Conservation (phyloP, 2,113 vertebrate genomes). For the Otolemur garnettii region DNA sequence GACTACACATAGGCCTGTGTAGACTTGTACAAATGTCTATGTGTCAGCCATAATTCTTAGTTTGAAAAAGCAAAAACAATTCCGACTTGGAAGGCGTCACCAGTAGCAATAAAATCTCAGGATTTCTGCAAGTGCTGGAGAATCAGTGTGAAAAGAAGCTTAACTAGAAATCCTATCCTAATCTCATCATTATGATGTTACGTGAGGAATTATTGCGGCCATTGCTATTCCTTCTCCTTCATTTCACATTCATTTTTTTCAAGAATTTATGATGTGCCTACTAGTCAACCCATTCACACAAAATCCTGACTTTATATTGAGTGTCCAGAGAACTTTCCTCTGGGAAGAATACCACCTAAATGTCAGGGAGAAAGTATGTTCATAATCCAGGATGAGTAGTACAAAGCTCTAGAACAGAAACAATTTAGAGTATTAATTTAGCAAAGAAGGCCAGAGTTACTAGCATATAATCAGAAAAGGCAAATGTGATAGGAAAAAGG, state of each 20-base stretch:
- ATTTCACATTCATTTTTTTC: background rate
- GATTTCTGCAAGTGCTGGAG: background rate
- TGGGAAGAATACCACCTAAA: background rate
- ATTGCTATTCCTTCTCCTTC: background rate
- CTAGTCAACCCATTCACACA: background rate
- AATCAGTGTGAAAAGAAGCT: background rate
- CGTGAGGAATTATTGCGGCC: background rate
- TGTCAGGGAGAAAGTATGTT: background rate
- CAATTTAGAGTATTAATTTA: background rate
- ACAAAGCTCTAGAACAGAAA: background rate
- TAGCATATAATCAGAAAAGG: background rate
- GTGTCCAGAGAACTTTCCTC: background rate
- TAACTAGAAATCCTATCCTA: background rate
- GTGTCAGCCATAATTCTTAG: background rate
- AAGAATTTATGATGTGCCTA: background rate
- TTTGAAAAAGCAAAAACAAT: background rate
- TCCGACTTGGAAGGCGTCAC: background rate
- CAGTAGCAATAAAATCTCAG: background rate
- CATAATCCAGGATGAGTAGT: background rate
- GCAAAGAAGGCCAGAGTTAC: background rate
- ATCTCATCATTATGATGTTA: background rate
- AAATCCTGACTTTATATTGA: background rate
- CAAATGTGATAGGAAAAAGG: background rate
- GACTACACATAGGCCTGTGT: background rate
- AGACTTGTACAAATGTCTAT: background rate